Base-by-base conservation (phyloP, 2,888 invertebrate genomes). In the Rugalucina vietnamica region DNA sequence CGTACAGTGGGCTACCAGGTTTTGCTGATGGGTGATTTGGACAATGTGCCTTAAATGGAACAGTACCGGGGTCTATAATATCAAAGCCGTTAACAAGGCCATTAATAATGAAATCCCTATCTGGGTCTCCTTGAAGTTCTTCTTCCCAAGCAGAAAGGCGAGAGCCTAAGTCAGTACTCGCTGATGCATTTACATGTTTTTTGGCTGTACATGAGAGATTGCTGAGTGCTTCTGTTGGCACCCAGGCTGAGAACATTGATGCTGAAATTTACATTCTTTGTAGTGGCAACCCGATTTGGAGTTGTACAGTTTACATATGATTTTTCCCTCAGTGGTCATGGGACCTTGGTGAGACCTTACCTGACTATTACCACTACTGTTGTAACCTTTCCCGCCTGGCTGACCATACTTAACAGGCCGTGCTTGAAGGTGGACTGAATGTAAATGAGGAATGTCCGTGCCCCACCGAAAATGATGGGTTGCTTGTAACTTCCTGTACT, bases 381-480 rank as follows among this genome's bases (percentile, higher is more conserved):
- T 60, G 18, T 29, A 10, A 29, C 60, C 60, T 29, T 60, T 60
- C 29, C 29, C 29, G 60, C 29, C 60, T 3, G 29, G 27, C 27
- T 27, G 27, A 27, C 4, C 12, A 5, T 27, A 10, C 3, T 29
- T 27, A 29, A 5, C 29, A 10, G 29, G 1, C n/a, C 70, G 70
- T 12, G 70, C 36, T 70, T 70, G 70, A 24, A 70, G 29, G 29
- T 39, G 54, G 18, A 77, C 57, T 29, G 37, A 57, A 39, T 76
- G 60, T 29, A 81, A 37, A 32, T 76, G 81, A 18, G 60, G 76
- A 8, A 81, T 39, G 49, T 76, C 49, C 29, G 76, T 71, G 12
- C 82, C 78, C 76, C 76, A 82, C 14, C 74, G 18, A 54, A 82
- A 82, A 4, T 57, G 34, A 32, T 78, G 73, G n/a, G 36, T 14